Evolutionary conservation across 1,140 invertebrate genomes (phyloP).

Genomic region (Caligus rogercresseyi): DNA sequence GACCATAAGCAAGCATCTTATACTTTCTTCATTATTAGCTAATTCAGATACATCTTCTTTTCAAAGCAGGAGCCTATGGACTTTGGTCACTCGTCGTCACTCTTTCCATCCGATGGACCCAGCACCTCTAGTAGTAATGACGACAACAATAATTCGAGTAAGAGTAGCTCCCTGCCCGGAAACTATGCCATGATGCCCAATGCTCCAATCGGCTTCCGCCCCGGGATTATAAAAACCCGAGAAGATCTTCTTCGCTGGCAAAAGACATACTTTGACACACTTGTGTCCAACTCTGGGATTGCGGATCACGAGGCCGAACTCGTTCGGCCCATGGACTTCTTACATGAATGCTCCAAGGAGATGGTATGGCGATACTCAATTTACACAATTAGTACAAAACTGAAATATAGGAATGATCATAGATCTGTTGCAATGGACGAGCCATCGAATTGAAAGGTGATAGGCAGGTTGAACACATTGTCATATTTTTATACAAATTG

Average conservation of each 20-base stretch:
- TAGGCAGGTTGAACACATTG: too few relatives aligned
- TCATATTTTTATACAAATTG: too few relatives aligned
- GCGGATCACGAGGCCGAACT: not conserved
- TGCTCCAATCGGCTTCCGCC: not conserved
- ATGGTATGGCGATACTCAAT: too few relatives aligned
- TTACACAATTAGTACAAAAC: too few relatives aligned
- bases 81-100: not conserved
- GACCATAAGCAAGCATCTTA: too few relatives aligned
- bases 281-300: not conserved
- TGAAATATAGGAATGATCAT: too few relatives aligned
- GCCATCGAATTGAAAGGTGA: too few relatives aligned
- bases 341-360: not conserved
- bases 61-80: not conserved
- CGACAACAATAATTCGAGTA: not conserved
- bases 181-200: not conserved
- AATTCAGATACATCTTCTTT: too few relatives aligned
- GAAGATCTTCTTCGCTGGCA: not conserved
- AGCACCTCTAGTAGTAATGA: not conserved
- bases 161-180: not conserved
- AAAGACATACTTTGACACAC: not conserved
- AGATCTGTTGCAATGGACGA: too few relatives aligned
- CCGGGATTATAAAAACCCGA: not conserved
- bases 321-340: not conserved
- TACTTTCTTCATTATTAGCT: too few relatives aligned
- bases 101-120: not conserved